Base-by-base conservation (phyloP, 37 sponge, comb jelly and placozoan genomes). In the Oopsacas minuta region DNA sequence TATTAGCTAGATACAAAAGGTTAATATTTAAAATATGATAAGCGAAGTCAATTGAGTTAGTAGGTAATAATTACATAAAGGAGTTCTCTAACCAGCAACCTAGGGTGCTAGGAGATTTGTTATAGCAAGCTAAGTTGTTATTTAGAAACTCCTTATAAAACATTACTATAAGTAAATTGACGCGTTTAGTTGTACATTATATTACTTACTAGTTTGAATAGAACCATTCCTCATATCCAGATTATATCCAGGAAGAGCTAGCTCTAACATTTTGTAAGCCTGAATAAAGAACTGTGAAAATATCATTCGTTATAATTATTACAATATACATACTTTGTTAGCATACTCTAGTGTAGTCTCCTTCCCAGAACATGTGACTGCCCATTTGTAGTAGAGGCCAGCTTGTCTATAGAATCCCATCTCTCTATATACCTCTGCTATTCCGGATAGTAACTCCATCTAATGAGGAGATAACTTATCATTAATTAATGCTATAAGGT, bases 301-400 rank as follows among this genome's bases (percentile, higher is more conserved):
- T 22, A 46, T 46, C 51, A 46, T 22, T 46, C 17, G 17, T 46
- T 22, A 46, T 12, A 12, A 46, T 22, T 46, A 17, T 46, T 12
- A 46, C 51, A 46, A 17, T 46, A 17, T 46, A 17, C 51, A 46
- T 17, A 46, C 51, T 17, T 46, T 61, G 22, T 61, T n/a, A 61
- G 75, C 75, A n/a, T 61, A 61, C 75, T 61, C 75, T 3, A 61
- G 75, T n/a, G 75, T n/a, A 12, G 75, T 61, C 22, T 61, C 75
- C 75, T 61, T 61, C 75, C 75, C 75, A 61, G 28, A 61, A 34
- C 75, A 61, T 32, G 75, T 61, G 30, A 61, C 75, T n/a, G 75
- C 75, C 75, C 75, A 61, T 61, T 61, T 61, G 28, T 61, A 61
- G 75, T 61, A 61, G 22, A 61, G 3, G 28, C 75, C 75, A 61